Percentiles rank a stretch among this genome's conserved stretches.
Evolutionary conservation across 1,140 invertebrate species (phyloP).

Genomic region (Zaprionus ghesquierei): DNA sequence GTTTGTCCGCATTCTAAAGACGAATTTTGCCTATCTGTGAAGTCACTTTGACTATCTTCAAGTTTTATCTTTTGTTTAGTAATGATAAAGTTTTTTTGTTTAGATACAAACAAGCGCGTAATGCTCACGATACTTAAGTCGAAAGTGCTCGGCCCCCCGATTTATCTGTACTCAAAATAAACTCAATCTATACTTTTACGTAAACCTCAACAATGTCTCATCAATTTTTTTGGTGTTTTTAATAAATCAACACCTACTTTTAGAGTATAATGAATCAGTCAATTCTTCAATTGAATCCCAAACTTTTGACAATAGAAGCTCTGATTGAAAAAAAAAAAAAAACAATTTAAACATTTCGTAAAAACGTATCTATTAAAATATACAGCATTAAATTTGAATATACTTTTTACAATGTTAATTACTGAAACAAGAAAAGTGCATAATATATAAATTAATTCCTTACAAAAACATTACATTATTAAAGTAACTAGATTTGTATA

Average conservation of each 20-base stretch:
- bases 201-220: neutral
- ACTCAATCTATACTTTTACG: neutral
- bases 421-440: too few relatives aligned
- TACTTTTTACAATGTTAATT: too few relatives aligned
- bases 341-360: too few relatives aligned
- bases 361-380: too few relatives aligned
- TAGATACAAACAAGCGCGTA: neutral
- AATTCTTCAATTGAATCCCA: too few relatives aligned
- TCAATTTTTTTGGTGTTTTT: neutral
- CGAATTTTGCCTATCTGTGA: slow-evolving; percentile 25
- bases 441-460: too few relatives aligned
- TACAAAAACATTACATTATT: neutral
- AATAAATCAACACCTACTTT: neutral
- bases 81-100: slow-evolving; percentile 44
- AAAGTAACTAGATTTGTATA: neutral
- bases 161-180: neutral
- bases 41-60: slow-evolving; percentile 43
- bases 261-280: neutral
- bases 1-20: slow-evolving; percentile 7
- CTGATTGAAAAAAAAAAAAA: too few relatives aligned
- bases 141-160: neutral
- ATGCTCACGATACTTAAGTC: neutral
- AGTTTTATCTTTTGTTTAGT: slow-evolving; percentile 64
- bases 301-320: too few relatives aligned
- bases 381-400: too few relatives aligned